These are phyloP conservation scores for Scaptomyza reducta DNA, from an alignment of 2,888 invertebrate species.

Conservation along the genomic window DNA sequence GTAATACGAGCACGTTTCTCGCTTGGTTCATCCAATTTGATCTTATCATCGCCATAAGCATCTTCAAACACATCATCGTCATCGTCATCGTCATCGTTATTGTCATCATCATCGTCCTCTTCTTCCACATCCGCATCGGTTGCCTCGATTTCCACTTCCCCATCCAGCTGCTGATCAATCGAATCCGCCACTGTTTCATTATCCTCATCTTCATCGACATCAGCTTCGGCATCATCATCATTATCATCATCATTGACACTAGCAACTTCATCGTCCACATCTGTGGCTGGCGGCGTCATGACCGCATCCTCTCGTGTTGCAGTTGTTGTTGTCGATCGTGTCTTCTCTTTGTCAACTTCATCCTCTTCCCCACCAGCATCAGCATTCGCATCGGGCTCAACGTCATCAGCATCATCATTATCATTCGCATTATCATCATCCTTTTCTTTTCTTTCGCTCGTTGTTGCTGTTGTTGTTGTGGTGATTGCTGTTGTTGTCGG, in stretches of 20 bases:
- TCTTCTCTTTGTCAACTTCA: conserved; percentile 19
- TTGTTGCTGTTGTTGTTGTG: conserved; percentile 59
- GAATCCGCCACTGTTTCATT: conserved; percentile 76
- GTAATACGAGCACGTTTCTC: conserved; percentile 39
- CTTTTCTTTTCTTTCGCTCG: conserved; percentile 40
- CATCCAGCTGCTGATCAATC: conserved; percentile 62
- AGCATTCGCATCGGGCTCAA: conserved; percentile 11
- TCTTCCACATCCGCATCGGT: conserved; percentile 72
- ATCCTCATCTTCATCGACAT: conserved; percentile 63
- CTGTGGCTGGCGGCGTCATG: conserved; percentile 71
- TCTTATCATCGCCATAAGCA: conserved; percentile 62
- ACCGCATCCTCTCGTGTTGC: conserved; percentile 43
- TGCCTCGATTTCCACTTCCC: conserved; percentile 67
- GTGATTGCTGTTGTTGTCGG: conserved; percentile 67
- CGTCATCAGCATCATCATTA: background rate
- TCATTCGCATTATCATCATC: conserved; percentile 23
- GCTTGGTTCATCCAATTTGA: conserved; percentile 17
- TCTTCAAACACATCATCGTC: conserved; percentile 67
- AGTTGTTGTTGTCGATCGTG: conserved; percentile 4
- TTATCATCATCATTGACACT: conserved; percentile 66
- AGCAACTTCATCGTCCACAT: conserved; percentile 55
- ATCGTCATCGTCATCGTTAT: conserved; percentile 42
- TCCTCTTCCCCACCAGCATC: conserved; percentile 30
- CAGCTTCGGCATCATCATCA: conserved; percentile 55
- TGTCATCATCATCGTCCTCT: conserved; percentile 40